Percentiles rank a stretch among this genome's conserved stretches.
These are phyloP conservation scores for Limnephilus lunatus DNA, from an alignment of 2,888 invertebrate genomes.

Conservation along the genomic window DNA sequence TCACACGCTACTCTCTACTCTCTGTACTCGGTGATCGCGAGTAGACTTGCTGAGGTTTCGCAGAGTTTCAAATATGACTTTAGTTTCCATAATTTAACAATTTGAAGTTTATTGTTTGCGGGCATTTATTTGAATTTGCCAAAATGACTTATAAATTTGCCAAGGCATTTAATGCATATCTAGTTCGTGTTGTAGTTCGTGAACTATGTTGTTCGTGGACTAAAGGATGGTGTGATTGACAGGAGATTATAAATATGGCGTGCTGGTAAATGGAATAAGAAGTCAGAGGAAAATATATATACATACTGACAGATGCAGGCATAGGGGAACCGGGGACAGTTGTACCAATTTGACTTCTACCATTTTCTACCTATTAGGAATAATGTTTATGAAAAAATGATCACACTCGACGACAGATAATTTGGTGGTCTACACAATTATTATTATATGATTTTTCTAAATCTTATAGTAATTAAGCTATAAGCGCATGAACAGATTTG, in stretches of 20 bases:
- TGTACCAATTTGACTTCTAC: too few species aligned
- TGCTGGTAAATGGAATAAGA: neutral
- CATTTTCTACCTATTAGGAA: too few species aligned
- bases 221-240: neutral
- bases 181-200: neutral
- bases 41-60: slow-evolving; percentile 16
- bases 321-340: too few species aligned
- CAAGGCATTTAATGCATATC: neutral
- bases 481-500: too few species aligned
- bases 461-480: too few species aligned
- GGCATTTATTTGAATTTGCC: neutral
- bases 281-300: neutral
- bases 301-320: too few species aligned
- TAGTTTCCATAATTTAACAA: neutral
- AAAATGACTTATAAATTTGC: neutral
- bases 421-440: too few species aligned
- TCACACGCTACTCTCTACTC: neutral
- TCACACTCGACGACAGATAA: too few species aligned
- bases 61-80: slow-evolving; percentile 13
- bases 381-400: too few species aligned
- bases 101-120: neutral
- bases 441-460: too few species aligned
- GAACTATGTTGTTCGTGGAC: neutral
- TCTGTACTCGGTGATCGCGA: neutral
- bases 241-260: neutral